Base-by-base conservation (phyloP, 2,113 vertebrate species). In the Oceanites oceanicus region DNA sequence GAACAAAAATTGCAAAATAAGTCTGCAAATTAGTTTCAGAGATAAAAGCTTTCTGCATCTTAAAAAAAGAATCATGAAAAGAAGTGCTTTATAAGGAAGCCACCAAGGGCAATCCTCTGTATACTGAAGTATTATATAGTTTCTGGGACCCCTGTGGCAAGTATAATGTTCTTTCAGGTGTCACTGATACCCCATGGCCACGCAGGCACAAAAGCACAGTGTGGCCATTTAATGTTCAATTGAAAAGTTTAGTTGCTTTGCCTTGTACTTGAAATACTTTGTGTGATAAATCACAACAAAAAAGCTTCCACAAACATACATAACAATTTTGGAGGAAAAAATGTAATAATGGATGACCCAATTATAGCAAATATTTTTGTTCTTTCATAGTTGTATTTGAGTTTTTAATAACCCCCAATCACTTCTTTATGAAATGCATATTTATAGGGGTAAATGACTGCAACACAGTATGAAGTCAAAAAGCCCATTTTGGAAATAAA, bases 401-500 rank as follows among this genome's bases (percentile, higher is more conserved):
- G 7, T 26, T 87, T 87, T 88, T 78, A 90, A 79, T 83, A 76
- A 90, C 30, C 16, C 23, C 34, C 4, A 59, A 42, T 68, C 8
- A 42, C 29, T 67, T 29, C 53, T 94, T 96, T 85, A 68, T 89
- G 23, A 96, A 92, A 94, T 71, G 53, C 6, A 7, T 81, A 84
- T 92, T 92, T 80, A 32, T 76, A 70, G 45, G 42, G 18, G 42
- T 55, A 85, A 42, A 86, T 53, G 55, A 79, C 42, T 78, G 34
- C 58, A 95, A 65, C 55, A 70, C 16, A 73, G 36, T 65, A 66
- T 0, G 1, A 94, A 75, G 67, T 94, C 58, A 90, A 96, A 97
- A 87, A 79, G 13, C 3, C 32, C 78, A 89, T 93, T 79, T n/a
- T 81, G 68, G 59, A 93, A 97, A 95, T 63, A 92, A 96, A 95